Evolutionary conservation across 1,140 invertebrate genomes (phyloP).

Genomic region (Sipha flava): DNA sequence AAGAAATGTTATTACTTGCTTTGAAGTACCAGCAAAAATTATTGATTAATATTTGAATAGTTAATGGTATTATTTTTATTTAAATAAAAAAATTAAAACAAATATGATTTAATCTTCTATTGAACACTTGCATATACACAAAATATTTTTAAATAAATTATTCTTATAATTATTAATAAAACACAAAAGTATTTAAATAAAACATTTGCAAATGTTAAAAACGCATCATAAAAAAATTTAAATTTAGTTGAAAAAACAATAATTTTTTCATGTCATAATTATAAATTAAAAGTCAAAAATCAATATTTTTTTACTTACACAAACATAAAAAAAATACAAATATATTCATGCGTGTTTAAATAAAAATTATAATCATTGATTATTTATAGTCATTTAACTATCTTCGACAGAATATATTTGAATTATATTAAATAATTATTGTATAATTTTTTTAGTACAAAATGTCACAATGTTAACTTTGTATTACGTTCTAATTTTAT

Average conservation of each 20-base stretch:
- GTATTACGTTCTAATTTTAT: no score
- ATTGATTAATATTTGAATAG: not conserved
- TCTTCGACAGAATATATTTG: no score
- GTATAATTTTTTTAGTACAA: no score
- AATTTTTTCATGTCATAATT: not conserved
- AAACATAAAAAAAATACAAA: not conserved
- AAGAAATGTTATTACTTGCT: slow-evolving; percentile 18
- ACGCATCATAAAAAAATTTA: not conserved
- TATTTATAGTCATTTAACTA: no score
- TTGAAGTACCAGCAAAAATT: slow-evolving; percentile 33
- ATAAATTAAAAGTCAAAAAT: not conserved
- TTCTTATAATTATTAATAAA: not conserved
- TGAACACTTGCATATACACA: slow-evolving; percentile 8
- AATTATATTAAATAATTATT: no score
- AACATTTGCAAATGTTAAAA: not conserved
- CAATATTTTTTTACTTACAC: not conserved
- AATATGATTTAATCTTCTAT: slow-evolving; percentile 12
- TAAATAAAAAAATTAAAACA: slow-evolving; percentile 24
- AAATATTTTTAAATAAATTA: not conserved
- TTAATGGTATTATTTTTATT: not conserved
- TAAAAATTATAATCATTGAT: not conserved
- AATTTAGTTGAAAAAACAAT: not conserved
- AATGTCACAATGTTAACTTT: no score
- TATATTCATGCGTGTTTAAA: not conserved
- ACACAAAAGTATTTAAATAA: not conserved